These are phyloP conservation scores for Hypomecis punctinalis DNA, from an alignment of 2,888 invertebrate genomes.

Conservation along the genomic window DNA sequence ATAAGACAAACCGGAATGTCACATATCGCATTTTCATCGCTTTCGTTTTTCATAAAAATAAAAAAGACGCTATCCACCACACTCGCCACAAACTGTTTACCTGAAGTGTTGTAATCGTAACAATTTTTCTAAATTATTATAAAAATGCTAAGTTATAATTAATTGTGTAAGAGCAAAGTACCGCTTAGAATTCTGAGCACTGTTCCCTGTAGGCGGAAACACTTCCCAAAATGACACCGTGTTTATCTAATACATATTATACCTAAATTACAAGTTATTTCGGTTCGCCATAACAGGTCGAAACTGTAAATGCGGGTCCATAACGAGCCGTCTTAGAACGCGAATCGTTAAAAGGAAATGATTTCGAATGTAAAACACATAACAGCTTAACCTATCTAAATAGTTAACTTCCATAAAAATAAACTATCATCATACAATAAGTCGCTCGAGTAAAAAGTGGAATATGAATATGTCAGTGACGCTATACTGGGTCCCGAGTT, in stretches of 20 bases:
- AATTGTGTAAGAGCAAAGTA: slow-evolving; percentile 82
- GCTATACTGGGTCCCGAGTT: slow-evolving; percentile 31
- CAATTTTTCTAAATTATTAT: slow-evolving; percentile 84
- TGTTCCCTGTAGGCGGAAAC: slow-evolving; percentile 69
- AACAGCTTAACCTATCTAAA: slow-evolving; percentile 82
- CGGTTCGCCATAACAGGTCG: slow-evolving; percentile 75
- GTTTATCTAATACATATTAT: slow-evolving; percentile 79
- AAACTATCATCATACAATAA: slow-evolving; percentile 82
- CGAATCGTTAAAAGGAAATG: slow-evolving; percentile 65
- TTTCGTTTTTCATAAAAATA: slow-evolving; percentile 79
- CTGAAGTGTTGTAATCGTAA: slow-evolving; percentile 67
- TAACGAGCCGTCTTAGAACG: slow-evolving; percentile 68
- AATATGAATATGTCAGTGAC: slow-evolving; percentile 67
- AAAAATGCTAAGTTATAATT: slow-evolving; percentile 85
- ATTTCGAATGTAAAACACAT: slow-evolving; percentile 77
- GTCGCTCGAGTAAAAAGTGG: slow-evolving; percentile 69
- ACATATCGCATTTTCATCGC: slow-evolving; percentile 79
- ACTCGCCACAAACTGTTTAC: slow-evolving; percentile 73
- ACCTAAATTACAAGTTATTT: slow-evolving; percentile 81
- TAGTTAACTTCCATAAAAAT: slow-evolving; percentile 82
- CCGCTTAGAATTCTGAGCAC: slow-evolving; percentile 76
- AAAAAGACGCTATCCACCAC: slow-evolving; percentile 77
- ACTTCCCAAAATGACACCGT: slow-evolving; percentile 76
- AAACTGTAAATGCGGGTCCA: slow-evolving; percentile 80
- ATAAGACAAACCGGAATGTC: slow-evolving; percentile 86